phyloP scores from a whole-genome alignment of 2,797 vertebrate genomes.

The Eidolon dupreanum region DNA sequence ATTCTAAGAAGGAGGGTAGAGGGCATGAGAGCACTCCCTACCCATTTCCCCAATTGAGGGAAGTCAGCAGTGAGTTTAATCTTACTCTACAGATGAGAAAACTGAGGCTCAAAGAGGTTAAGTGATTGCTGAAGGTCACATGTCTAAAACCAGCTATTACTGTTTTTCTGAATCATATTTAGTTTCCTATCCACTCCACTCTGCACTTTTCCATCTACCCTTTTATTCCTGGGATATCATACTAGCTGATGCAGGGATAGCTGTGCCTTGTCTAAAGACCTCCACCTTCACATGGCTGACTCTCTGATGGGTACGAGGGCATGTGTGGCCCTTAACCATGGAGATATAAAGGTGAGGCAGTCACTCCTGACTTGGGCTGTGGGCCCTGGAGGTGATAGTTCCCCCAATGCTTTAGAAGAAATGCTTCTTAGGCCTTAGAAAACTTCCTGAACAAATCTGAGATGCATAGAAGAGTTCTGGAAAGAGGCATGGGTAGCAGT shows the following conservation, averaged over 20 bases:
- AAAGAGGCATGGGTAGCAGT: background rate
- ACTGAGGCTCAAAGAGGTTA: background rate
- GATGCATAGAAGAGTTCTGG: background rate
- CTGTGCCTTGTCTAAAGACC: background rate
- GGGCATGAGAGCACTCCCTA: rapidly evolving
- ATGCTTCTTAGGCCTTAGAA: background rate
- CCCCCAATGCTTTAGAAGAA: background rate
- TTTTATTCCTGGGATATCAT: background rate
- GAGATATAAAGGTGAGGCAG: background rate
- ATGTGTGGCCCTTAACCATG: background rate
- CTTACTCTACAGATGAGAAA: background rate
- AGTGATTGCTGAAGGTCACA: background rate
- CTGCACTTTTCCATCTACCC: background rate
- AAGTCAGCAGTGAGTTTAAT: background rate
- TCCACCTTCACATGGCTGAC: background rate
- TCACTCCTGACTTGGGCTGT: background rate
- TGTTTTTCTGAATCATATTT: background rate
- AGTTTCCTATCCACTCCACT: background rate
- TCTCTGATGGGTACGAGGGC: background rate
- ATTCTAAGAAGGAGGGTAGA: background rate
- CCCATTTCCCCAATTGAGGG: too few species aligned
- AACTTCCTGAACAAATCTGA: background rate
- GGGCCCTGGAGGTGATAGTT: background rate
- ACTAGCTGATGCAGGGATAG: background rate
- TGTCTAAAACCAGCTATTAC: background rate